A percentile compares a stretch with the other conserved stretches of the same genome.
These are phyloP conservation scores for Rhea americana DNA, from an alignment of 2,113 vertebrate species.

Conservation along the genomic window DNA sequence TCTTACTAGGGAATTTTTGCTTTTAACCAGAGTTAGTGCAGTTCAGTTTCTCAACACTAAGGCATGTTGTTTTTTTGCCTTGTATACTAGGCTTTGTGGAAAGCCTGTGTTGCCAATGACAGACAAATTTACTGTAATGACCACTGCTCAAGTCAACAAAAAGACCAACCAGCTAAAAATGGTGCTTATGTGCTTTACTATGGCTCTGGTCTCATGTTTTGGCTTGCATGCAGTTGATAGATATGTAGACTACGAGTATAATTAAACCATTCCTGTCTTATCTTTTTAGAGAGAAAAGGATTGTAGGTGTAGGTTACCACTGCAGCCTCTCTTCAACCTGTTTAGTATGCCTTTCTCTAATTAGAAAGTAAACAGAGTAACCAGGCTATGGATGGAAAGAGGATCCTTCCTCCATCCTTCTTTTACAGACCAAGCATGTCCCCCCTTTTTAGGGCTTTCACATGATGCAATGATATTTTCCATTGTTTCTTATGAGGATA, in stretches of 20 bases:
- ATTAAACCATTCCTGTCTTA: not conserved
- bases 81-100: not conserved
- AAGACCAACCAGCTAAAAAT: not conserved
- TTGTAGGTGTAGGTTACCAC: not conserved
- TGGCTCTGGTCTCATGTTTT: not conserved
- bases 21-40: not conserved
- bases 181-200: not conserved
- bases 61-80: not conserved
- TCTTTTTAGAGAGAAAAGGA: not conserved
- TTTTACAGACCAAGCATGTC: not conserved
- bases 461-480: not conserved
- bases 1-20: not conserved
- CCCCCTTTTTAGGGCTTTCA: not conserved
- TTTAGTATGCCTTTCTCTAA: not conserved
- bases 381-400: not conserved
- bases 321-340: not conserved
- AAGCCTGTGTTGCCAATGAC: not conserved
- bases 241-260: not conserved
- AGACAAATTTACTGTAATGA: not conserved
- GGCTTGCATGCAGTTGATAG: not conserved
- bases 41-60: not conserved
- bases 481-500: not conserved
- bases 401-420: not conserved
- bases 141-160: not conserved
- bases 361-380: not conserved